Base-by-base conservation (phyloP, 2,888 invertebrate genomes). In the Caenorhabditis sp. region DNA sequence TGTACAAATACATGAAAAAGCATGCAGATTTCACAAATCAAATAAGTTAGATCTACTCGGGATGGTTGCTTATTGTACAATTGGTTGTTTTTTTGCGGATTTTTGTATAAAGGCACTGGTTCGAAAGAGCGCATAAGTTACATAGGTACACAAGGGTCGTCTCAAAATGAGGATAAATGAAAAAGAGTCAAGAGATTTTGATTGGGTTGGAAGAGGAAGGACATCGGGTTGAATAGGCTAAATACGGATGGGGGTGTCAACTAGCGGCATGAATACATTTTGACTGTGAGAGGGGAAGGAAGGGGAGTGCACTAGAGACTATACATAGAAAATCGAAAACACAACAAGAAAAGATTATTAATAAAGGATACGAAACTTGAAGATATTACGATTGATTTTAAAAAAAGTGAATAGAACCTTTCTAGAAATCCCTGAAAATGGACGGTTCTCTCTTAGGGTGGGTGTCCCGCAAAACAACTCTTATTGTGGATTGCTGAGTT, bases 401-500 rank as follows among this genome's bases (percentile, higher is more conserved):
- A 47, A 19, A n/a, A 19, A 56, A 3, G 49, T 41, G 31, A 24
- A 26, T 49, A 75, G 81, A 81, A 81, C 75, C 75, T 69, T 75
- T 70, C 56, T 70, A 75, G 51, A 68, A 61, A 58, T 81, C 81
- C 81, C 81, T 76, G 81, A 75, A 69, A 51, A 75, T 81, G 75
- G 75, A 70, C 81, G 75, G 70, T 76, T 76, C 75, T 76, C 54
- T 76, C 64, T 19, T 12, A 28, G 12, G 16, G 22, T 22, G 10
- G 12, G 7, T 22, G 19, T 16, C 8, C 1, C 26, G 14, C 19
- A n/a, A 10, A 8, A n/a, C 58, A 31, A 49, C 8, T 51, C 26
- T 80, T 58, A 85, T 80, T 87, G 82, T 22, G 86, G 84, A 66
- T 86, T 87, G 69, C 85, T 84, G 49, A 88, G 85, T 49, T 87